A percentile compares a stretch with the other conserved stretches of the same genome.
These are phyloP conservation scores for Toxotes jaculatrix DNA, from an alignment of 2,113 vertebrate genomes.

Conservation along the genomic window DNA sequence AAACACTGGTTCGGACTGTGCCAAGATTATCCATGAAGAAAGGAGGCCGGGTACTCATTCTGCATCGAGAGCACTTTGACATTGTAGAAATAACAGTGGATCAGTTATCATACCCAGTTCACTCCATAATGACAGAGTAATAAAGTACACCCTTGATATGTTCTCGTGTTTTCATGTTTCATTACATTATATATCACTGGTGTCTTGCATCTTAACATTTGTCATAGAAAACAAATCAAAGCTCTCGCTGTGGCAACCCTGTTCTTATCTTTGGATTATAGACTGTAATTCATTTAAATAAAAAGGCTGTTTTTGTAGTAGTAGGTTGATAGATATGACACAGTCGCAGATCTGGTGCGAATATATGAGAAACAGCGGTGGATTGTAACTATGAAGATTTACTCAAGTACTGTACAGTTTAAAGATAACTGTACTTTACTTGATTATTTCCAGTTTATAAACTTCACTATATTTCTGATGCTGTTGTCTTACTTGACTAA, in stretches of 20 bases:
- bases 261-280: constrained; percentile 35
- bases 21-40: constrained; percentile 34
- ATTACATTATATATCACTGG: constrained; percentile 20
- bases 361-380: background rate
- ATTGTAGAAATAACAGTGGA: constrained; percentile 46
- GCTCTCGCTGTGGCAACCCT: background rate
- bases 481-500: background rate
- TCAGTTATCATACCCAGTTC: constrained; percentile 41
- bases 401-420: background rate
- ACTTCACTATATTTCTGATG: background rate
- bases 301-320: constrained; percentile 4
- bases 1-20: constrained; percentile 39
- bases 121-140: constrained; percentile 46
- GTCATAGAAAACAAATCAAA: constrained; percentile 31
- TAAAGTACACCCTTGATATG: constrained; percentile 44
- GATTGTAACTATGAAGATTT: background rate
- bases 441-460: background rate
- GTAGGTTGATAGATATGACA: constrained; percentile 16
- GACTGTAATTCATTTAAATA: constrained; percentile 23
- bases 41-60: constrained; percentile 26
- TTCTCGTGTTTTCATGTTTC: constrained; percentile 30
- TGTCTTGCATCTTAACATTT: constrained; percentile 33
- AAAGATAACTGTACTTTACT: background rate
- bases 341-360: constrained; percentile 1
- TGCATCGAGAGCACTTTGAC: constrained; percentile 1